These are phyloP conservation scores for Chaenogobius annularis DNA, from an alignment of 2,113 vertebrate species.

Conservation along the genomic window DNA sequence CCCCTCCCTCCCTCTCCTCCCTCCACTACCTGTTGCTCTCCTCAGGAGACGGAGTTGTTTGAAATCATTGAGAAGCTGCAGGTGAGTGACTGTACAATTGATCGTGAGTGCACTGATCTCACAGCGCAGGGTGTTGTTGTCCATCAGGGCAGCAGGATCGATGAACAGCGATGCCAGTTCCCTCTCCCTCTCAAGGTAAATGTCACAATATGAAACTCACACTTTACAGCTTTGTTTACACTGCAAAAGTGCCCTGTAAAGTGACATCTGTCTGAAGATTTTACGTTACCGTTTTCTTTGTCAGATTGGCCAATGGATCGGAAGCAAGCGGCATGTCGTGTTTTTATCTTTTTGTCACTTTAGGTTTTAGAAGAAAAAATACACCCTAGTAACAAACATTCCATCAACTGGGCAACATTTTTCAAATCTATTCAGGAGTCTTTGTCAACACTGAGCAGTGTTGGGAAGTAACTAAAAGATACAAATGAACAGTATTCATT, in stretches of 20 bases:
- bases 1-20: slow-evolving; percentile 22
- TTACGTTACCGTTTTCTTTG: no score
- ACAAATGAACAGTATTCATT: no score
- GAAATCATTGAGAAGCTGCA: slow-evolving; percentile 88
- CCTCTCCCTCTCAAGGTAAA: slow-evolving; percentile 84
- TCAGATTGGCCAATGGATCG: no score
- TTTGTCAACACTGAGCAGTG: no score
- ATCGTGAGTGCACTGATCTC: slow-evolving; percentile 16
- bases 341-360: no score
- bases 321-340: no score
- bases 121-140: slow-evolving; percentile 36
- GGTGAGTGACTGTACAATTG: slow-evolving; percentile 58
- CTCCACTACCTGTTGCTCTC: slow-evolving; percentile 13
- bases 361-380: no score
- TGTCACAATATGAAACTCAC: slow-evolving; percentile 2
- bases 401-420: no score
- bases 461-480: no score
- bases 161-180: slow-evolving; percentile 87
- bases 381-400: no score
- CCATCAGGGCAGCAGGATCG: slow-evolving; percentile 83
- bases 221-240: not conserved
- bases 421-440: no score
- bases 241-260: not conserved
- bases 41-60: slow-evolving; percentile 86
- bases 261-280: no score